Percentiles rank a stretch among this genome's conserved stretches.
Conservation (phyloP, 2,888 invertebrate species). For the Sminthurides aquaticus region DNA sequence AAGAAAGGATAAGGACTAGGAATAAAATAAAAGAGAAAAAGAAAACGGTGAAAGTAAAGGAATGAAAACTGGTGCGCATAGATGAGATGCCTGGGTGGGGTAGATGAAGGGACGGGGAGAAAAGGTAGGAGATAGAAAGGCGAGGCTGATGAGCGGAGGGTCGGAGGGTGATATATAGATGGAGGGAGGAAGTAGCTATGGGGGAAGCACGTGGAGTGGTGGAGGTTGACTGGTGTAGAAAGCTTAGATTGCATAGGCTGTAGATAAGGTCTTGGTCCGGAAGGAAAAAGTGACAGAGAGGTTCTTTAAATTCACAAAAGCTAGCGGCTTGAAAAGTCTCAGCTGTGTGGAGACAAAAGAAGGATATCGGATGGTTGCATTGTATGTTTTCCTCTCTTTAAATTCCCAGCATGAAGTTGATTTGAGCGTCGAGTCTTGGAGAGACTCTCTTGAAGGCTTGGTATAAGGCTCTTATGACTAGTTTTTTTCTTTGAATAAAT, state of each 20-base stretch:
- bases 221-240: not conserved
- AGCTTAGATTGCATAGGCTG: not conserved
- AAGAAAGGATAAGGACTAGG: no score
- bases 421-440: not conserved
- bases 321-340: conserved; percentile 9
- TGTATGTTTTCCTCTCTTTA: conserved; percentile 3
- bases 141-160: not conserved
- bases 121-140: not conserved
- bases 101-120: not conserved
- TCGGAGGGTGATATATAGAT: not conserved
- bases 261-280: not conserved
- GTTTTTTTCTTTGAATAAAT: not conserved
- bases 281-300: not conserved
- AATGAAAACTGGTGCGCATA: no score
- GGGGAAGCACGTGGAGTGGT: not conserved
- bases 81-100: not conserved
- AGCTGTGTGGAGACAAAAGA: not conserved
- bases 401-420: conserved; percentile 21
- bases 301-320: conserved; percentile 4
- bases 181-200: not conserved
- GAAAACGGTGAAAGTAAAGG: not conserved
- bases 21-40: no score
- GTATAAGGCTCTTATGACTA: no score
- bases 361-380: not conserved
- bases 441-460: not conserved